A percentile compares a stretch with the other conserved stretches of the same genome.
These are phyloP conservation scores for Pseudanteris insignis DNA, from an alignment of 2,888 invertebrate species.

Conservation along the genomic window DNA sequence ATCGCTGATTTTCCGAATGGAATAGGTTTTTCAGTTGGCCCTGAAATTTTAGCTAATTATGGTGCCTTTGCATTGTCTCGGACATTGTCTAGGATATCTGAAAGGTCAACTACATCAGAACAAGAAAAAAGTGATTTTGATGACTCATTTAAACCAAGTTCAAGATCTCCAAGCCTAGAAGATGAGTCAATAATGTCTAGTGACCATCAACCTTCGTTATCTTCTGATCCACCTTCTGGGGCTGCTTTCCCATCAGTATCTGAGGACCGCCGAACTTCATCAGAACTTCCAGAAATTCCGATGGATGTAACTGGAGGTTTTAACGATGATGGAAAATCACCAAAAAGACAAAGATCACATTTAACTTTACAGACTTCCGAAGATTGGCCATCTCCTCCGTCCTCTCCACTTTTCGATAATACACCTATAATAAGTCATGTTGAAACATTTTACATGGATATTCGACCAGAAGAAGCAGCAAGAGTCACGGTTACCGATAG, in stretches of 20 bases:
- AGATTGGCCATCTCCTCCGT: conserved; percentile 84
- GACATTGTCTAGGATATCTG: conserved; percentile 86
- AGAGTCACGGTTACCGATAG: conserved; percentile 80
- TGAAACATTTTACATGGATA: conserved; percentile 81
- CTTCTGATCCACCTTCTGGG: conserved; percentile 79
- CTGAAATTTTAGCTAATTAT: conserved; percentile 78
- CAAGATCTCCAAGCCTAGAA: conserved; percentile 83
- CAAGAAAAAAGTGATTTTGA: conserved; percentile 84
- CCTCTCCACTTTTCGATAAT: conserved; percentile 71
- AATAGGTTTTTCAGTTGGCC: conserved; percentile 77
- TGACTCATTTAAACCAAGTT: conserved; percentile 86
- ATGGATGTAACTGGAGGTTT: conserved; percentile 73
- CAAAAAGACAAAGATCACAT: conserved; percentile 52
- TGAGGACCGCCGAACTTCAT: conserved; percentile 83
- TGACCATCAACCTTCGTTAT: conserved; percentile 85
- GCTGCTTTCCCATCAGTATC: conserved; percentile 70
- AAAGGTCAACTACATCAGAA: conserved; percentile 87
- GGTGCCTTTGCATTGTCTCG: conserved; percentile 79
- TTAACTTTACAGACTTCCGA: conserved; percentile 74
- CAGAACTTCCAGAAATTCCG: conserved; percentile 85
- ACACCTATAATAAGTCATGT: conserved; percentile 79
- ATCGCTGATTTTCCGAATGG: conserved; percentile 79
- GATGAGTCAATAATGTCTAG: conserved; percentile 86
- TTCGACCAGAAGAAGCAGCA: conserved; percentile 80
- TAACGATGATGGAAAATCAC: conserved; percentile 66